phyloP scores from a whole-genome alignment of 2,113 vertebrate genomes.

The Motacilla tschutschensis region DNA sequence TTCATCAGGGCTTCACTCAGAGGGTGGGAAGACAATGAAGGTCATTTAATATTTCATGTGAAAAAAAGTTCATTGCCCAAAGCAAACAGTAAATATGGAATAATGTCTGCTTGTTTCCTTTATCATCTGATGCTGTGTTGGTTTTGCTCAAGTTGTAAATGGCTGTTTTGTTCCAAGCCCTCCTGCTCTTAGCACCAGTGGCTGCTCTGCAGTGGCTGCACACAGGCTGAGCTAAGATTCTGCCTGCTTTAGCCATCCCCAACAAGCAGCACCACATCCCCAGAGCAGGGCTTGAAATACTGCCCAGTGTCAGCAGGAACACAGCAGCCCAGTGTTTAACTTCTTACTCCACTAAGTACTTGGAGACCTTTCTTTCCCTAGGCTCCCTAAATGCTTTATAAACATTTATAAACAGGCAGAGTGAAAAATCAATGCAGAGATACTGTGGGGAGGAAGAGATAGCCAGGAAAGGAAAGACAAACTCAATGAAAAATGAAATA shows the following conservation, averaged over 20 bases:
- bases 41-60: not conserved
- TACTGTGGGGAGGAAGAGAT: not conserved
- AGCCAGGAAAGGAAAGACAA: not conserved
- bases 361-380: not conserved
- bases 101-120: not conserved
- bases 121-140: not conserved
- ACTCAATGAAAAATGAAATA: slow-evolving; percentile 22
- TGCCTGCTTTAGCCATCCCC: not conserved
- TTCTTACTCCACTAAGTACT: slow-evolving; percentile 24
- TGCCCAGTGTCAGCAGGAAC: not conserved
- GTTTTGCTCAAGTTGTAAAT: not conserved
- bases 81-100: not conserved
- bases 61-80: not conserved
- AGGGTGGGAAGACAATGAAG: not conserved
- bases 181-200: not conserved
- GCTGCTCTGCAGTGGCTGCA: not conserved
- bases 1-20: not conserved
- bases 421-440: slow-evolving; percentile 53
- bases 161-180: not conserved
- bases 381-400: slow-evolving; percentile 48
- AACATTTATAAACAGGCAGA: slow-evolving; percentile 57
- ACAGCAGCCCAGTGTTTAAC: not conserved
- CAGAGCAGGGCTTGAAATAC: not conserved
- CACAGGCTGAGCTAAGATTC: not conserved
- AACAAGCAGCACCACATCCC: not conserved